Conservation (phyloP, 2,113 vertebrate genomes). For the Uria lomvia region DNA sequence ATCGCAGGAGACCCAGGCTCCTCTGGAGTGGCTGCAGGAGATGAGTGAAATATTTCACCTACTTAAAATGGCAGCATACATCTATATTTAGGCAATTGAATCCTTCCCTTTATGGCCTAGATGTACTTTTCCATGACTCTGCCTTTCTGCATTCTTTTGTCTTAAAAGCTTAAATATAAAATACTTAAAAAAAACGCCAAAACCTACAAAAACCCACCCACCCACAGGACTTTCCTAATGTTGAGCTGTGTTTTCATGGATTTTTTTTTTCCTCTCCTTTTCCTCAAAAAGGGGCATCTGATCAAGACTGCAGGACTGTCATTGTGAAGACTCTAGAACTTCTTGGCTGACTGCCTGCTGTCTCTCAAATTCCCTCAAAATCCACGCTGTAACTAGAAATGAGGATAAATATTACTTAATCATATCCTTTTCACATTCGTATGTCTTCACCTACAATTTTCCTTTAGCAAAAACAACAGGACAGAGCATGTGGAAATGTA, state of each 20-base stretch:
- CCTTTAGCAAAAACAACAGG: neutral
- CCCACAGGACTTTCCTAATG: neutral
- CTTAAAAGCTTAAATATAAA: neutral
- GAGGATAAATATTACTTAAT: neutral
- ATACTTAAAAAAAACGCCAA: neutral
- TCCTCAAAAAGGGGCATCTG: neutral
- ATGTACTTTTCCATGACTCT: neutral
- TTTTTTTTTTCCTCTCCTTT: neutral
- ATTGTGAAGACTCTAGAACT: neutral
- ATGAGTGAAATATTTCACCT: neutral
- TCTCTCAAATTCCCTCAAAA: neutral
- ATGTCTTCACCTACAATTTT: neutral
- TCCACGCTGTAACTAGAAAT: accelerated
- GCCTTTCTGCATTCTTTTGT: neutral
- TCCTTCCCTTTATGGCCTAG: neutral
- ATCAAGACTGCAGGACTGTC: neutral
- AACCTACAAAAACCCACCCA: neutral
- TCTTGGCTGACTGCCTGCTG: neutral
- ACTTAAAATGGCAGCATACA: neutral
- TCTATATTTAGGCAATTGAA: no score
- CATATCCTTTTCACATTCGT: neutral
- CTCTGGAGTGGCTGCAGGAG: neutral
- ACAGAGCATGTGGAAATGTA: neutral
- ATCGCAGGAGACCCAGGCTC: accelerated
- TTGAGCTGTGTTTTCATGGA: neutral